Percentiles rank a stretch among this genome's conserved stretches.
Evolutionary conservation across 2,113 vertebrate genomes (phyloP).

Genomic region (Solea solea): DNA sequence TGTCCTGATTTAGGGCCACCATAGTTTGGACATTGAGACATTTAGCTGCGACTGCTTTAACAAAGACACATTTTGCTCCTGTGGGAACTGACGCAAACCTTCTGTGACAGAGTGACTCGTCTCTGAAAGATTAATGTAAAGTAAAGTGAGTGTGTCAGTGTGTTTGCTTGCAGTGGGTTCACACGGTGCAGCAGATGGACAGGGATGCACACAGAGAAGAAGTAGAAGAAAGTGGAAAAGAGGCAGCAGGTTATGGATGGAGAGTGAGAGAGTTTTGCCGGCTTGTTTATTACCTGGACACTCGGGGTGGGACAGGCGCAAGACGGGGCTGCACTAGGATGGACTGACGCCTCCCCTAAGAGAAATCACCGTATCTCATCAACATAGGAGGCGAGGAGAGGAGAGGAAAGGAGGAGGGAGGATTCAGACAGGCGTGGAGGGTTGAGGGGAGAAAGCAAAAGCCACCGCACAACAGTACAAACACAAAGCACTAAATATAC

Average conservation of each 20-base stretch:
- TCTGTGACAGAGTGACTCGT: slow-evolving; percentile 26
- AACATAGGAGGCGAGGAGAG: slow-evolving; percentile 76
- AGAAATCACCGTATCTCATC: slow-evolving; percentile 89
- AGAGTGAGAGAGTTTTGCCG: slow-evolving; percentile 74
- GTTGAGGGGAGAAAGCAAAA: slow-evolving; percentile 39
- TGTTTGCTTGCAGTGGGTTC: slow-evolving; percentile 45
- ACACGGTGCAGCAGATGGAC: slow-evolving; percentile 60
- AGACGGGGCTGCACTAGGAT: slow-evolving; percentile 88
- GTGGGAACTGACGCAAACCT: neutral
- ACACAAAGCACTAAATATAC: slow-evolving; percentile 50
- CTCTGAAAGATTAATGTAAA: slow-evolving; percentile 8
- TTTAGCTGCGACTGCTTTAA: slow-evolving; percentile 36
- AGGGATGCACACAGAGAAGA: slow-evolving; percentile 68
- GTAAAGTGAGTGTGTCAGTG: slow-evolving; percentile 35
- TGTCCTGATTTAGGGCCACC: slow-evolving; percentile 4
- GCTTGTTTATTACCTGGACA: slow-evolving; percentile 84
- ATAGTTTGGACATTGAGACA: slow-evolving; percentile 5
- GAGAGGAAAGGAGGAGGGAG: slow-evolving; percentile 51
- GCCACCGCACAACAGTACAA: slow-evolving; percentile 51
- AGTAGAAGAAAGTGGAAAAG: slow-evolving; percentile 37
- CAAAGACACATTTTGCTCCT: neutral
- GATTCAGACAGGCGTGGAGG: slow-evolving; percentile 42
- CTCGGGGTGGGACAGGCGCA: slow-evolving; percentile 83
- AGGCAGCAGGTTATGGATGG: slow-evolving; percentile 69
- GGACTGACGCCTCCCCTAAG: slow-evolving; percentile 88